These are phyloP conservation scores for Corydoras maculifer DNA, from an alignment of 2,113 vertebrate species.

Conservation along the genomic window DNA sequence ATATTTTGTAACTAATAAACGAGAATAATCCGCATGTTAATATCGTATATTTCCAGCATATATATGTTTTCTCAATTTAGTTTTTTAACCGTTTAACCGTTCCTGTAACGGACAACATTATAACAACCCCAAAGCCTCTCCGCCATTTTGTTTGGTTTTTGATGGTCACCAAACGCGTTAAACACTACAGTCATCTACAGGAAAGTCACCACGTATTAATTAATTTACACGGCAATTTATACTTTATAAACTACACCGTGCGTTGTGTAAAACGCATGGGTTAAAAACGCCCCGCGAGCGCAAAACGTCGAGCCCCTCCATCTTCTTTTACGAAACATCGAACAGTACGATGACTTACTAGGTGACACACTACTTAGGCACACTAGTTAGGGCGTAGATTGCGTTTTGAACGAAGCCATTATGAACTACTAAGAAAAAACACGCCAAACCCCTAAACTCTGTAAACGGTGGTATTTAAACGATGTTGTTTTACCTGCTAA, in stretches of 20 bases:
- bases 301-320: no score
- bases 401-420: no score
- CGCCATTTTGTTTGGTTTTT: conserved; percentile 28
- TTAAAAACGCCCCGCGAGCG: no score
- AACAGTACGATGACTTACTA: no score
- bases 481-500: no score
- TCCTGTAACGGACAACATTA: neutral
- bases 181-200: neutral
- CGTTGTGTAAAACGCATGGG: neutral
- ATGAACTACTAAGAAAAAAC: no score
- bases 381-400: no score
- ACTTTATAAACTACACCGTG: neutral
- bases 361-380: no score
- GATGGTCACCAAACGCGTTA: neutral
- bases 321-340: no score
- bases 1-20: neutral
- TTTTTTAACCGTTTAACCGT: neutral
- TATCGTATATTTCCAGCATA: neutral
- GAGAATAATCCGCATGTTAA: neutral
- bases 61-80: neutral
- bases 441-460: no score
- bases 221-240: neutral
- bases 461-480: no score
- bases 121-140: neutral
- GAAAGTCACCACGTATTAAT: neutral